phyloP scores from a whole-genome alignment of 1,140 invertebrate genomes.

The Trichonephila clavipes region DNA sequence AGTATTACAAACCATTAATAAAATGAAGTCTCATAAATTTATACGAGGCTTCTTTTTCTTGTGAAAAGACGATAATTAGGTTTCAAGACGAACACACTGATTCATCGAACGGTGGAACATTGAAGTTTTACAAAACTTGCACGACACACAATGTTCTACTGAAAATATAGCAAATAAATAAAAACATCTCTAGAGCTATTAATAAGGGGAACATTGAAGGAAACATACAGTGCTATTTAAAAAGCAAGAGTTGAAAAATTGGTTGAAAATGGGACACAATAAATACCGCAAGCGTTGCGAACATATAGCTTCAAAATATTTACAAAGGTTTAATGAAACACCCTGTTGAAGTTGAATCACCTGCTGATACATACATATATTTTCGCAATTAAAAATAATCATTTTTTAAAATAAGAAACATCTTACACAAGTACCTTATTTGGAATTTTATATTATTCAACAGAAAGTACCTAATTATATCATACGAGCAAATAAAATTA shows the following conservation, averaged over 20 bases:
- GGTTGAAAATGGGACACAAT: not conserved
- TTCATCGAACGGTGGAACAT: not conserved
- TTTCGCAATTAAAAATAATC: too few relatives aligned
- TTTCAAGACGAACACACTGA: not conserved
- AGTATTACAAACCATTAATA: not conserved
- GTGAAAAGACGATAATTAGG: not conserved
- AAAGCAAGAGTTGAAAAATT: slow-evolving; percentile 4
- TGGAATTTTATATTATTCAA: too few relatives aligned
- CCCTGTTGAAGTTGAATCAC: not conserved
- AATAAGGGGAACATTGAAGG: not conserved
- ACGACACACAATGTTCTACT: not conserved
- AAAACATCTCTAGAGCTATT: not conserved
- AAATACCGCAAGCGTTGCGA: not conserved
- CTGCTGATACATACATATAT: not conserved
- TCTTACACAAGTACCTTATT: too few relatives aligned
- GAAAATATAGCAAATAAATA: not conserved
- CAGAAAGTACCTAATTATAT: too few relatives aligned
- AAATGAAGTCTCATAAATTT: too few relatives aligned
- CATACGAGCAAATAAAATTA: too few relatives aligned
- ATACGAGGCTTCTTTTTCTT: not conserved
- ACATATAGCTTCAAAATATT: not conserved
- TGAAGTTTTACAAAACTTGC: not conserved
- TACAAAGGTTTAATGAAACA: not conserved
- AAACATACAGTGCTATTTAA: not conserved
- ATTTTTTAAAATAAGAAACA: too few relatives aligned